Evolutionary conservation across 2,888 invertebrate species (phyloP).

Genomic region (Temnothorax ravouxi): DNA sequence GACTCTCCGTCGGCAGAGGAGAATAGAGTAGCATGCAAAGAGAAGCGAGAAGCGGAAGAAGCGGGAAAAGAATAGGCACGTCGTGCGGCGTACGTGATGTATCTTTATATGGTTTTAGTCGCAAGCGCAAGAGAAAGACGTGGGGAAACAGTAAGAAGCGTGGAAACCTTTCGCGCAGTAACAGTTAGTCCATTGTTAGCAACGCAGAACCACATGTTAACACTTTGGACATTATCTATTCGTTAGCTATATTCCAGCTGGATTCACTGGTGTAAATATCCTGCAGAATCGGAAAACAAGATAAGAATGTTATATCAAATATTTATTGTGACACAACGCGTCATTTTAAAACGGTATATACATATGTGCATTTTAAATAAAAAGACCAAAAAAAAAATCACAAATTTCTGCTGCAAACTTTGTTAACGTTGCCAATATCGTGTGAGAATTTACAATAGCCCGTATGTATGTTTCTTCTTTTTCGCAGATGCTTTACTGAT

Average conservation of each 20-base stretch:
- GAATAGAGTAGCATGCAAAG: conserved; percentile 41
- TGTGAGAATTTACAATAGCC: not conserved
- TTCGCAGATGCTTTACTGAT: not conserved
- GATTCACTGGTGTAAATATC: conserved; percentile 47
- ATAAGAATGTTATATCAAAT: not conserved
- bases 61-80: conserved; percentile 54
- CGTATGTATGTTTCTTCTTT: too few species aligned
- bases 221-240: conserved; percentile 62
- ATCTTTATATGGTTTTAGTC: conserved; percentile 49
- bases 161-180: conserved; percentile 71
- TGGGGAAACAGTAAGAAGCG: conserved; percentile 69
- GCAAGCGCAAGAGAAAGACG: conserved; percentile 43
- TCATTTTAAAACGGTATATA: not conserved
- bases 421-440: not conserved
- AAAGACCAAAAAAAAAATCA: not conserved
- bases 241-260: conserved; percentile 63
- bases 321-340: not conserved
- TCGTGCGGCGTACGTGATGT: conserved; percentile 49
- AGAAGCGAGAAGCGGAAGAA: conserved; percentile 50
- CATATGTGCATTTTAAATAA: not conserved
- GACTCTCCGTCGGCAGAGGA: not conserved
- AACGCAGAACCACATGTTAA: conserved; percentile 67
- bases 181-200: conserved; percentile 75
- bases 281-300: conserved; percentile 59
- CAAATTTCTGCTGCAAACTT: not conserved